Base-by-base conservation (phyloP, 2,888 invertebrate species). In the Agriopis marginaria region DNA sequence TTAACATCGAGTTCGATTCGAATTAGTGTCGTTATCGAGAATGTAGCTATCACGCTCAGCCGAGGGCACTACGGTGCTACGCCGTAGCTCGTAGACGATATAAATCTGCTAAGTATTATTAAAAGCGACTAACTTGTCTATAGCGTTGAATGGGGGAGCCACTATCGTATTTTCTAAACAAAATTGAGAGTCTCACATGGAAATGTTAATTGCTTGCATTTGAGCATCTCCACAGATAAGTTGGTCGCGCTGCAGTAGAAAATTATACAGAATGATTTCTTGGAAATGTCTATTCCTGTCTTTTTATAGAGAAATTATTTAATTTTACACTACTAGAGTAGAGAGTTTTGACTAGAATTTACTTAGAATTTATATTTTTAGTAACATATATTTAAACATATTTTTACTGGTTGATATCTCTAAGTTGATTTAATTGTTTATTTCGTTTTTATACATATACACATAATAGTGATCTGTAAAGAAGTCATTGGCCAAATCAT, bases 1-100 rank as follows among this genome's bases (percentile, higher is more conserved):
- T 89, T 84, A 81, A 79, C 75, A 76, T 81, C 73, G 78, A 83
- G 85, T 85, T 82, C 78, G 80, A 86, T 88, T 86, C 82, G 76
- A 87, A 89, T 91, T 91, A 89, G 85, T 82, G 81, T 90, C 87
- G 85, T 90, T 91, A 90, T 85, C 82, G 79, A 59, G 64, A 66
- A 72, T 73, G 70, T 71, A 75, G 69, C 67, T 65, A 73, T 68
- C 63, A 70, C 67, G 72, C 73, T 68, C 51, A 17, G 45, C 23
- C 32, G 65, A 14, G 69, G 64, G 69, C 32, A 68, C 73, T 74
- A 74, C 73, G 69, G 51, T 50, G 66, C 65, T 69, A 69, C 56
- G 62, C 11, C 56, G 66, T 62, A 69, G 61, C 39, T 40, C 45
- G 58, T 58, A 69, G 56, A 40, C 56, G 39, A 23, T 32, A 8